Evolutionary conservation across 2,797 vertebrate species (phyloP).

Genomic region (Mus minutoides): DNA sequence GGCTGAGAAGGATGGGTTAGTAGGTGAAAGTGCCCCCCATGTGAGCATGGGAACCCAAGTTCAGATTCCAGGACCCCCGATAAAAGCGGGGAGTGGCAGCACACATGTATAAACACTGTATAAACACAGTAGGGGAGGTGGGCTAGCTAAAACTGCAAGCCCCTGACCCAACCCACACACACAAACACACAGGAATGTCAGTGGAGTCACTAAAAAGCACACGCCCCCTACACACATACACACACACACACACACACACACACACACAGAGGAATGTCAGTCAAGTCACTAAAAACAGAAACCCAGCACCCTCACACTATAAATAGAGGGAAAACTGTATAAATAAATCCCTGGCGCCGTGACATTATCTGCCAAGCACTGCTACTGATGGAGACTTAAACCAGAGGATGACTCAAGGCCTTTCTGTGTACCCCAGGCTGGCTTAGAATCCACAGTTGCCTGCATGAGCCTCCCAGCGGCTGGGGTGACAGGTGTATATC

Average conservation of each 20-base stretch:
- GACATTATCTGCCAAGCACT: background rate
- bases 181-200: background rate
- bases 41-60: background rate
- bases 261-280: background rate
- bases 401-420: background rate
- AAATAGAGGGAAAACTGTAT: background rate
- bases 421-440: background rate
- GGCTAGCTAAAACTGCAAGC: background rate
- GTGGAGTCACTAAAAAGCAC: no score
- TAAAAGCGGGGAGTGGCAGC: background rate
- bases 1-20: background rate
- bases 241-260: background rate
- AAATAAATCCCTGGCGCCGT: background rate
- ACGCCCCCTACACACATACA: no score
- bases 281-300: background rate
- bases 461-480: background rate
- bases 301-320: background rate
- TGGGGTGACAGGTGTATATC: background rate
- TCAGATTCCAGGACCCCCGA: background rate
- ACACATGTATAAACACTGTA: background rate
- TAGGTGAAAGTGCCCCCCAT: background rate
- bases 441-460: background rate
- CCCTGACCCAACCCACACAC: no score
- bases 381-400: no score
- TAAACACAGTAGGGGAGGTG: no score